Percentiles rank a stretch among this genome's conserved stretches.
Evolutionary conservation across 2,888 invertebrate genomes (phyloP).

Genomic region (Epinotia bilunana): DNA sequence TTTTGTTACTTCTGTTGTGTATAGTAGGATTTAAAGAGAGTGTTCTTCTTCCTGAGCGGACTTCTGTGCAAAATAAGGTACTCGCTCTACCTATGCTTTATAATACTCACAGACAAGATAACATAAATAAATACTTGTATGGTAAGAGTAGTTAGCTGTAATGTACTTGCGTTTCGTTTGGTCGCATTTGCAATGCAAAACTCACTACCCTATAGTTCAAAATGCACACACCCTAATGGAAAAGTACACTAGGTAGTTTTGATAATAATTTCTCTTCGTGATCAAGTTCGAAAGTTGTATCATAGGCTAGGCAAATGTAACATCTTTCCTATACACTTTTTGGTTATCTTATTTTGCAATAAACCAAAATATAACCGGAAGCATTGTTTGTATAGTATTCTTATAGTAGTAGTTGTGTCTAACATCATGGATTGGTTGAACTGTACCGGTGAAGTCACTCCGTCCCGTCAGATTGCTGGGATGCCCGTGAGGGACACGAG

Average conservation of each 20-base stretch:
- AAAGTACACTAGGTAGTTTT: conserved; percentile 82
- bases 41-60: conserved; percentile 51
- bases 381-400: conserved; percentile 58
- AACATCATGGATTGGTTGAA: conserved; percentile 51
- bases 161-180: conserved; percentile 75
- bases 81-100: conserved; percentile 64
- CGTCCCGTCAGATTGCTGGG: conserved; percentile 10
- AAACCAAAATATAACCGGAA: conserved; percentile 54
- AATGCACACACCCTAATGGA: conserved; percentile 77
- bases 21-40: conserved; percentile 44
- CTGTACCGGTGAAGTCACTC: conserved; percentile 42
- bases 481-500: not conserved
- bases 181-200: conserved; percentile 73
- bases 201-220: conserved; percentile 79
- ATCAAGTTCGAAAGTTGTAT: conserved; percentile 83
- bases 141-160: conserved; percentile 80
- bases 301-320: conserved; percentile 83
- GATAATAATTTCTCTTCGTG: conserved; percentile 83
- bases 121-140: conserved; percentile 66
- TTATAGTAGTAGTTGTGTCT: conserved; percentile 57
- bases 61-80: conserved; percentile 80
- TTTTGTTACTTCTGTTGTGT: conserved; percentile 44
- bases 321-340: conserved; percentile 69
- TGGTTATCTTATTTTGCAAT: conserved; percentile 62
- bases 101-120: conserved; percentile 67